Evolutionary conservation across 2,113 vertebrate genomes (phyloP).

Genomic region (Nothoprocta pentlandii): DNA sequence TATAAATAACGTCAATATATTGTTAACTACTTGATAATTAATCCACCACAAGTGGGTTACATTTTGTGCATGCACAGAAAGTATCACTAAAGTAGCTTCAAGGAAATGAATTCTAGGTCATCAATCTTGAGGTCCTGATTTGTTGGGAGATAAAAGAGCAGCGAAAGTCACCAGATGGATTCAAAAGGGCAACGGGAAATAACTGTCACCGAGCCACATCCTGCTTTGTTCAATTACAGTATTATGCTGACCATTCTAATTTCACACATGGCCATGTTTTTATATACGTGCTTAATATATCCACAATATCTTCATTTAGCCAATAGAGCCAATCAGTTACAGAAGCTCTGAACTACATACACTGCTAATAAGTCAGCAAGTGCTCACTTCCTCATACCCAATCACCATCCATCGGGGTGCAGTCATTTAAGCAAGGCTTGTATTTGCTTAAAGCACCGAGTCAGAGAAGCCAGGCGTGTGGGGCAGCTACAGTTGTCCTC

Average conservation of each 20-base stretch:
- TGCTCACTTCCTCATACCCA: neutral
- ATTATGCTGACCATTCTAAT: constrained; percentile 8
- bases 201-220: constrained; percentile 24
- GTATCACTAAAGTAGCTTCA: constrained; percentile 14
- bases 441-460: neutral
- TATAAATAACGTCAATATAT: neutral
- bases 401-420: neutral
- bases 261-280: neutral
- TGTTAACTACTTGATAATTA: neutral
- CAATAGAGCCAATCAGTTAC: neutral
- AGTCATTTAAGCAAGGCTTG: neutral
- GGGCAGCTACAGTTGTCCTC: neutral
- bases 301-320: neutral
- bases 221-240: constrained; percentile 21
- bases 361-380: neutral
- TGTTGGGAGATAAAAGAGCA: constrained; percentile 53
- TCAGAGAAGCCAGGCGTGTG: neutral
- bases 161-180: constrained; percentile 29
- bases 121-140: constrained; percentile 42
- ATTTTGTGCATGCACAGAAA: neutral
- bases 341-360: neutral
- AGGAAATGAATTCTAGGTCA: constrained; percentile 49
- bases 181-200: constrained; percentile 47
- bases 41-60: neutral
- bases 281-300: neutral